phyloP scores from a whole-genome alignment of 2,888 invertebrate species.

The Troides helena region DNA sequence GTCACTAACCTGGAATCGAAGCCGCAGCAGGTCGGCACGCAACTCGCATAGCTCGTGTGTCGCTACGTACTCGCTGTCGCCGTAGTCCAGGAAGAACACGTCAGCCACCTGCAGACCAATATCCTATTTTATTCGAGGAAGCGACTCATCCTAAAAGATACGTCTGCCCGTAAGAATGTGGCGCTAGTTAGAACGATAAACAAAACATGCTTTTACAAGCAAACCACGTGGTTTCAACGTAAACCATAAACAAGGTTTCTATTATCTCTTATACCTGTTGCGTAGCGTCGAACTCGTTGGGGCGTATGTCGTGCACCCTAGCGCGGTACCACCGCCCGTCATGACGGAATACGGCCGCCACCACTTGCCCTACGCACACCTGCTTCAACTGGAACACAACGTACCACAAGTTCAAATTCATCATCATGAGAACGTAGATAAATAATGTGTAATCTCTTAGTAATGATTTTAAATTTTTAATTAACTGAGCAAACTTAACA shows the following conservation, averaged over 20 bases:
- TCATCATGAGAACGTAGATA: too few species aligned
- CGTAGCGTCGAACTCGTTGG: constrained; percentile 81
- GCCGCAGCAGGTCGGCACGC: constrained; percentile 85
- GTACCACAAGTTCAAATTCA: too few species aligned
- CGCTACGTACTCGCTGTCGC: constrained; percentile 86
- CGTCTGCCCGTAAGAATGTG: too few species aligned
- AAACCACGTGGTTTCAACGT: too few species aligned
- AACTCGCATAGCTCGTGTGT: constrained; percentile 85
- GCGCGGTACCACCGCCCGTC: constrained; percentile 91
- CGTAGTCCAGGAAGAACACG: constrained; percentile 93
- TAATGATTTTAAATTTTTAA: too few species aligned
- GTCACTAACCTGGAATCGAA: constrained; percentile 80
- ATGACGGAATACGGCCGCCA: constrained; percentile 90
- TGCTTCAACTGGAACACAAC: constrained; percentile 67
- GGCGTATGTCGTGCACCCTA: constrained; percentile 83
- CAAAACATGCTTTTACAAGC: too few species aligned
- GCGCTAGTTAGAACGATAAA: too few species aligned
- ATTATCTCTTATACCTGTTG: constrained; percentile 60
- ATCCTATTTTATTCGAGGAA: neutral
- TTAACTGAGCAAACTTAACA: too few species aligned
- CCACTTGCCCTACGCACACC: constrained; percentile 86
- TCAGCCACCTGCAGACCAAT: constrained; percentile 74
- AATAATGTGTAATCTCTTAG: too few species aligned
- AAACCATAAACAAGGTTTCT: too few species aligned
- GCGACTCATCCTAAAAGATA: too few species aligned